A percentile compares a stretch with the other conserved stretches of the same genome.
These are phyloP conservation scores for Tragelaphus buxtoni DNA, from an alignment of 2,113 vertebrate species.

Conservation along the genomic window DNA sequence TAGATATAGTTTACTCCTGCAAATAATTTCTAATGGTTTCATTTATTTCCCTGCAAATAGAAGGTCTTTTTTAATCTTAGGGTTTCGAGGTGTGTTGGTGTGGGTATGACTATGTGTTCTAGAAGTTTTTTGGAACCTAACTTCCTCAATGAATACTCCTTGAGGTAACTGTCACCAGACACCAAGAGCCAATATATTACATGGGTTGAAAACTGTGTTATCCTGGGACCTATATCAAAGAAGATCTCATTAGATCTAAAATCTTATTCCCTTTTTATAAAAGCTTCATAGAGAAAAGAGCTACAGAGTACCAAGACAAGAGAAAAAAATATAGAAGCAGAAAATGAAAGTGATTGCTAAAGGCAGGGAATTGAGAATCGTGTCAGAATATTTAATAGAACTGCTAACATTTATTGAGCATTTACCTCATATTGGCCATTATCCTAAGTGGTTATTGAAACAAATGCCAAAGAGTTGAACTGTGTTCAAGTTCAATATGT, in stretches of 20 bases:
- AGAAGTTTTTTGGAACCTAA: constrained; percentile 9
- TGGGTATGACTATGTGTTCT: not conserved
- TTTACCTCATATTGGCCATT: not conserved
- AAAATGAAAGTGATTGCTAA: not conserved
- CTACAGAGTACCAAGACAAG: not conserved
- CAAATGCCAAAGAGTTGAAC: not conserved
- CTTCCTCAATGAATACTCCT: constrained; percentile 47
- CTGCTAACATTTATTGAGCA: constrained; percentile 10
- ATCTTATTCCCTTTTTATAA: constrained; percentile 32
- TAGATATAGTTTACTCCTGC: not conserved
- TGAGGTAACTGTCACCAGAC: constrained; percentile 41
- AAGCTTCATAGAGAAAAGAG: not conserved
- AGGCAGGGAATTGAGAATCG: not conserved
- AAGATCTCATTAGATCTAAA: constrained; percentile 48
- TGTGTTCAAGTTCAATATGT: not conserved
- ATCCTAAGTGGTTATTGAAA: constrained; percentile 19
- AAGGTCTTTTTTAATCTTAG: not conserved
- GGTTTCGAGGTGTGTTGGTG: not conserved
- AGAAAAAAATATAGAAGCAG: not conserved
- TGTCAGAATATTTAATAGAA: constrained; percentile 23
- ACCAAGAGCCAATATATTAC: not conserved
- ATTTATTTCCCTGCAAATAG: not conserved
- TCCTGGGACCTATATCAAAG: constrained; percentile 45
- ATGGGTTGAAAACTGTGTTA: constrained; percentile 43
- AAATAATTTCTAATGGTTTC: not conserved